A percentile compares a stretch with the other conserved stretches of the same genome.
These are phyloP conservation scores for Bursaphelenchus okinawaensis DNA, from an alignment of 2,888 invertebrate genomes.

Conservation along the genomic window DNA sequence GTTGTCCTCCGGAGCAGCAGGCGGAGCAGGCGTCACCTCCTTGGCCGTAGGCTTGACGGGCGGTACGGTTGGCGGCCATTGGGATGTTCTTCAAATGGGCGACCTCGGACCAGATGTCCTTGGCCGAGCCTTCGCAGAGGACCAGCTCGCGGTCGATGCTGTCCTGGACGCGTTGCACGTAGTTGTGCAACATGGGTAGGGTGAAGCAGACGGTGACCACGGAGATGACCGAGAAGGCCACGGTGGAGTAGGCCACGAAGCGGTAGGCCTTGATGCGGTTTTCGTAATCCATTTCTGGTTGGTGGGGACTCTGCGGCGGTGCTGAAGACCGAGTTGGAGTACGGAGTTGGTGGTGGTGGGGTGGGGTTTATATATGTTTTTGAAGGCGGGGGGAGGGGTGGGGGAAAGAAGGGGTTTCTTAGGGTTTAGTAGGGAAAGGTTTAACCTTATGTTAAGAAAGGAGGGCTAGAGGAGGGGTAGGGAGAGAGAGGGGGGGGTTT, in stretches of 20 bases:
- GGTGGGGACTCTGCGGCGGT: not conserved
- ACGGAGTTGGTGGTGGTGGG: not conserved
- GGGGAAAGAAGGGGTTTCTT: too few relatives aligned
- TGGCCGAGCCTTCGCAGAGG: constrained; percentile 42
- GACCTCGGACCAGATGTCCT: constrained; percentile 33
- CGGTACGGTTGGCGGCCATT: constrained; percentile 22
- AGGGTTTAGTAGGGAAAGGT: too few relatives aligned
- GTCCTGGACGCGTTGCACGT: constrained; percentile 46
- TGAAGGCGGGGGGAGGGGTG: too few relatives aligned
- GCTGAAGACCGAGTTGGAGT: not conserved
- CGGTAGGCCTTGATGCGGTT: constrained; percentile 43
- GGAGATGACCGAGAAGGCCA: constrained; percentile 48
- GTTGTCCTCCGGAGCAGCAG: constrained; percentile 37
- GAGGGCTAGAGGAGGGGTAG: too few relatives aligned
- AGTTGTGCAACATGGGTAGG: constrained; percentile 48
- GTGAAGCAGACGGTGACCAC: constrained; percentile 46
- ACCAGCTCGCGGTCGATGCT: constrained; percentile 49
- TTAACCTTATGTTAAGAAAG: too few relatives aligned
- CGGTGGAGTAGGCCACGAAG: constrained; percentile 51
- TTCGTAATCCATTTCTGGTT: constrained; percentile 29
- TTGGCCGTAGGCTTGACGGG: constrained; percentile 16
- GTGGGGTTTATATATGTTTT: too few relatives aligned
- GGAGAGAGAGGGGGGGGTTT: too few relatives aligned
- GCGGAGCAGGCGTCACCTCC: constrained; percentile 17
- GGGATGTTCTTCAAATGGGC: constrained; percentile 22